Percentiles rank a stretch among this genome's conserved stretches.
Conservation (phyloP, 2,113 vertebrate genomes). For the Gambusia holbrooki region DNA sequence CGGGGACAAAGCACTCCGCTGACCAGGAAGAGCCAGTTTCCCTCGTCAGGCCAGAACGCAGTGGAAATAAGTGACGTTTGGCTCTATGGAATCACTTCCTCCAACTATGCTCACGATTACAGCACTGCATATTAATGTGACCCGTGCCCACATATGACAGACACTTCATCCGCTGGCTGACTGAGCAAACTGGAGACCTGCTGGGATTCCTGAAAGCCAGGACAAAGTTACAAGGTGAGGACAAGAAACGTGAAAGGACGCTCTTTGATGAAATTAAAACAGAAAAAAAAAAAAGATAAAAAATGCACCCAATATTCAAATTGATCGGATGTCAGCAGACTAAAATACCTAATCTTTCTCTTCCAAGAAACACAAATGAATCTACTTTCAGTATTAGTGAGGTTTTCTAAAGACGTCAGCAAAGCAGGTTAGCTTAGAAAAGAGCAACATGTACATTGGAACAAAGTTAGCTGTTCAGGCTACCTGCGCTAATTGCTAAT, state of each 20-base stretch:
- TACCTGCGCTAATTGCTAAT: background rate
- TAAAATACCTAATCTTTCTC: too few relatives aligned
- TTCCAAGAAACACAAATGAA: background rate
- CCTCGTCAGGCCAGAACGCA: constrained; percentile 65
- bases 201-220: constrained; percentile 25
- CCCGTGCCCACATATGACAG: constrained; percentile 46
- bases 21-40: constrained; percentile 76
- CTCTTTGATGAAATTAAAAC: background rate
- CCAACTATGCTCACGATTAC: constrained; percentile 35
- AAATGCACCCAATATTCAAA: too few relatives aligned
- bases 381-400: background rate
- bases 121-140: constrained; percentile 26
- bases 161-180: constrained; percentile 59
- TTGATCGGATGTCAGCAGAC: too few relatives aligned
- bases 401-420: background rate
- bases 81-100: constrained; percentile 50
- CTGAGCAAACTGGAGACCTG: constrained; percentile 26
- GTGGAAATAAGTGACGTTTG: constrained; percentile 53
- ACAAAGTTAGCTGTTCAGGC: too few relatives aligned
- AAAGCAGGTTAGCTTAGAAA: background rate
- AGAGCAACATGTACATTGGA: background rate
- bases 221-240: constrained; percentile 11
- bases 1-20: constrained; percentile 56
- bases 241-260: background rate
- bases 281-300: background rate